A percentile compares a stretch with the other conserved stretches of the same genome.
These are phyloP conservation scores for Nesometra sesokonis DNA, from an alignment of 35 echinoderm and acorn worm species.

Conservation along the genomic window DNA sequence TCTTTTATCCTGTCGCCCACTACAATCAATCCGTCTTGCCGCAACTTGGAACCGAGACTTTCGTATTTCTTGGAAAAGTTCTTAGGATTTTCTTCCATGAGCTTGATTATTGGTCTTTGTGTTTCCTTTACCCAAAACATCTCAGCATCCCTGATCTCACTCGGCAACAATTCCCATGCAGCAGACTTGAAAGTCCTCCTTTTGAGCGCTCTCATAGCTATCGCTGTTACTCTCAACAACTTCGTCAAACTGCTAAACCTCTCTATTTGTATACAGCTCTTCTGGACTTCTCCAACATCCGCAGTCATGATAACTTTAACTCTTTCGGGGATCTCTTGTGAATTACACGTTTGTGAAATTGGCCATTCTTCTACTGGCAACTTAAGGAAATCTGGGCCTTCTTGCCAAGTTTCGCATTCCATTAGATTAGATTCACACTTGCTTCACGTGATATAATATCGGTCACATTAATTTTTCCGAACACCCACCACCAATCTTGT, in stretches of 20 bases:
- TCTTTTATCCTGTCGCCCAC: not conserved
- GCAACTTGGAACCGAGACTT: not conserved
- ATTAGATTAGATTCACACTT: not conserved
- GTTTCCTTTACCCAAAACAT: not conserved
- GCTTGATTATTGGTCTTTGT: not conserved
- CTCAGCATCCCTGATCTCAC: not conserved
- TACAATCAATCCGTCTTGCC: not conserved
- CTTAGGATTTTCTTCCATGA: not conserved
- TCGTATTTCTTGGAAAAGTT: not conserved
- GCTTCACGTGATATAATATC: constrained; percentile 31
- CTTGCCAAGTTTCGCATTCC: not conserved
- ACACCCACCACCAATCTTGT: constrained; percentile 48
- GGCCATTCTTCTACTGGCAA: not conserved
- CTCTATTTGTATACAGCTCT: not conserved
- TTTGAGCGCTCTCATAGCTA: not conserved
- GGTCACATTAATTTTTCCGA: constrained; percentile 7
- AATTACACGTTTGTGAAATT: not conserved
- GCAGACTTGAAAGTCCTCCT: not conserved
- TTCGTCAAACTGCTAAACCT: not conserved
- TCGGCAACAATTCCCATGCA: not conserved
- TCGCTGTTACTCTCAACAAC: not conserved
- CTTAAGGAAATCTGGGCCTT: not conserved
- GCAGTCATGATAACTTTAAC: not conserved
- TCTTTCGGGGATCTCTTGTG: not conserved
- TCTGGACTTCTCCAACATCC: not conserved